Conservation (phyloP, 2,888 invertebrate species). For the Sinelater perroti region DNA sequence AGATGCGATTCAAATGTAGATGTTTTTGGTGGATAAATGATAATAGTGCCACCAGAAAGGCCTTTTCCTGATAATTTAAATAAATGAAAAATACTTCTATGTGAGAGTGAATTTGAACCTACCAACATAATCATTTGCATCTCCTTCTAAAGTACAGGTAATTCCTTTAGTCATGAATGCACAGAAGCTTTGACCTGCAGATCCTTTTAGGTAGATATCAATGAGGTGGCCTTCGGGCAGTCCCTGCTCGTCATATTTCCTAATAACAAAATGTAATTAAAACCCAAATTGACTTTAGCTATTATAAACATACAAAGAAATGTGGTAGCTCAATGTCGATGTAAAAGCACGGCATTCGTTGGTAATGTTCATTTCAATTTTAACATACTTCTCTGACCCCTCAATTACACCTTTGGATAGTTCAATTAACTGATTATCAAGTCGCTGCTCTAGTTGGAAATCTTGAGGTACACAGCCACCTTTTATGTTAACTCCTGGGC, state of each 20-base stretch:
- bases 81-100: too few relatives aligned
- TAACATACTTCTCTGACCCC: constrained; percentile 72
- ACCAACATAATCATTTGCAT: constrained; percentile 98
- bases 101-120: too few relatives aligned
- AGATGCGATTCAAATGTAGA: constrained; percentile 89
- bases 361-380: constrained; percentile 80
- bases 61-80: constrained; percentile 71
- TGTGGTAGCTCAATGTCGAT: constrained; percentile 92
- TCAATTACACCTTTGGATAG: constrained; percentile 77
- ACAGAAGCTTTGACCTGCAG: constrained; percentile 99
- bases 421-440: constrained; percentile 82
- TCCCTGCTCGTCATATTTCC: constrained; percentile 87
- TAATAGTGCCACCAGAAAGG: constrained; percentile 92
- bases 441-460: constrained; percentile 84
- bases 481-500: constrained; percentile 88
- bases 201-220: constrained; percentile 85
- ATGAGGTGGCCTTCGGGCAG: constrained; percentile 80
- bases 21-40: constrained; percentile 90
- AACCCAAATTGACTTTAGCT: constrained; percentile 1
- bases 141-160: constrained; percentile 90
- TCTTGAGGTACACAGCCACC: constrained; percentile 90
- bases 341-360: constrained; percentile 95
- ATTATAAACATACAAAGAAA: constrained; percentile 75
- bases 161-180: constrained; percentile 94
- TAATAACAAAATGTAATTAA: constrained; percentile 57